Conservation (phyloP, 2,113 vertebrate genomes). For the Nibea albiflora region DNA sequence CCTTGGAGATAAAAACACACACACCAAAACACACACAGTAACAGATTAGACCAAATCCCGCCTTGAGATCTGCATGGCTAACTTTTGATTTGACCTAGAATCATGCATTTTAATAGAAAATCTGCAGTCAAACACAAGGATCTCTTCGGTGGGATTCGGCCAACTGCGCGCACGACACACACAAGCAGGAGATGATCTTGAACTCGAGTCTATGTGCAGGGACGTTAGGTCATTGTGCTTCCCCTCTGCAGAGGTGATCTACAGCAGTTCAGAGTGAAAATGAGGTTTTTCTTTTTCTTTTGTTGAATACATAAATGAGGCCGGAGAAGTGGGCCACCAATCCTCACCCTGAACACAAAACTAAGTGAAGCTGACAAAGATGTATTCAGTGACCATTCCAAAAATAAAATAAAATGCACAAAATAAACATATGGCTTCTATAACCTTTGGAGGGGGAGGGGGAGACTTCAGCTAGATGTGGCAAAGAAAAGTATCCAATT, state of each 20-base stretch:
- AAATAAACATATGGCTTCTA: conserved; percentile 73
- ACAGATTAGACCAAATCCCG: conserved; percentile 47
- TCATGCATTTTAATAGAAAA: conserved; percentile 71
- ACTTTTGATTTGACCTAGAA: conserved; percentile 59
- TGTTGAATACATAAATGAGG: conserved; percentile 8
- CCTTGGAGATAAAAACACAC: conserved; percentile 28
- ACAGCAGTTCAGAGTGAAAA: conserved; percentile 35
- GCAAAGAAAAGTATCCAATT: conserved; percentile 69
- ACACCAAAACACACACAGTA: background rate
- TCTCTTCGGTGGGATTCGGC: conserved; percentile 48
- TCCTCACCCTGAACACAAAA: conserved; percentile 49
- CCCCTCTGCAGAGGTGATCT: conserved; percentile 44
- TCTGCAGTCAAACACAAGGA: conserved; percentile 53
- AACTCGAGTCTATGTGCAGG: conserved; percentile 11
- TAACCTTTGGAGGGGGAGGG: background rate
- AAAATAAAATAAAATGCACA: conserved; percentile 4
- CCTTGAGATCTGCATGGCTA: conserved; percentile 48
- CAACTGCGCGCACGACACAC: conserved; percentile 25
- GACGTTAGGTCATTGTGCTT: conserved; percentile 40
- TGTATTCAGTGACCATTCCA: conserved; percentile 27
- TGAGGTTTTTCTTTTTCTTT: background rate
- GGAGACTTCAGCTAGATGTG: conserved; percentile 67
- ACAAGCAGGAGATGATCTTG: conserved; percentile 25
- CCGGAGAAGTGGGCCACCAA: conserved; percentile 44
- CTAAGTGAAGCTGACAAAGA: conserved; percentile 16